Evolutionary conservation across 2,888 invertebrate genomes (phyloP).

Genomic region (Scaptomyza reducta): DNA sequence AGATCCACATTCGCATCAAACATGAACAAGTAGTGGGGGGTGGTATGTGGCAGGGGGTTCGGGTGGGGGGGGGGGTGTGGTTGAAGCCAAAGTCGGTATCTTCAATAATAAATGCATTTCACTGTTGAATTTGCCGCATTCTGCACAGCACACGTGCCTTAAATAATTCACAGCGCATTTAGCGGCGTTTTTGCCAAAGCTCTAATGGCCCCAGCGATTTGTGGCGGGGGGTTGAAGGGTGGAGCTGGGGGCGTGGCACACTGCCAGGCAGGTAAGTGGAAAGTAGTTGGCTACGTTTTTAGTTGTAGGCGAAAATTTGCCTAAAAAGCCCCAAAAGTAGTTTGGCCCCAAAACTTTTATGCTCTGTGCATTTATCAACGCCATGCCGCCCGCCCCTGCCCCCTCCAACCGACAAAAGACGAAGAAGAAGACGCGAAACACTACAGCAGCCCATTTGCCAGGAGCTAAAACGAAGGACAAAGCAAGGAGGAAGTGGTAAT

Average conservation of each 20-base stretch:
- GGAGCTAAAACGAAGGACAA: conserved; percentile 1
- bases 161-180: conserved; percentile 79
- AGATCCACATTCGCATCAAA: conserved; percentile 10
- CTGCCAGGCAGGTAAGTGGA: conserved; percentile 78
- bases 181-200: conserved; percentile 67
- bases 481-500: background rate
- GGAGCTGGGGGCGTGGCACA: conserved; percentile 41
- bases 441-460: conserved; percentile 42
- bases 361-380: conserved; percentile 76
- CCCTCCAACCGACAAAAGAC: background rate
- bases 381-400: conserved; percentile 21
- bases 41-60: too few relatives aligned
- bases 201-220: conserved; percentile 75
- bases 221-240: conserved; percentile 16
- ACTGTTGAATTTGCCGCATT: conserved; percentile 81
- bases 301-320: conserved; percentile 76
- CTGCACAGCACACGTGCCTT: conserved; percentile 79
- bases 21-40: background rate
- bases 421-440: conserved; percentile 24
- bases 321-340: conserved; percentile 78
- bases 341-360: conserved; percentile 70
- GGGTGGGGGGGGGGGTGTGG: background rate
- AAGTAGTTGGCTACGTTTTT: conserved; percentile 73
- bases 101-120: conserved; percentile 80
- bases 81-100: conserved; percentile 43